Evolutionary conservation across 1,140 invertebrate genomes (phyloP).

Genomic region (Drosophila subobscura): DNA sequence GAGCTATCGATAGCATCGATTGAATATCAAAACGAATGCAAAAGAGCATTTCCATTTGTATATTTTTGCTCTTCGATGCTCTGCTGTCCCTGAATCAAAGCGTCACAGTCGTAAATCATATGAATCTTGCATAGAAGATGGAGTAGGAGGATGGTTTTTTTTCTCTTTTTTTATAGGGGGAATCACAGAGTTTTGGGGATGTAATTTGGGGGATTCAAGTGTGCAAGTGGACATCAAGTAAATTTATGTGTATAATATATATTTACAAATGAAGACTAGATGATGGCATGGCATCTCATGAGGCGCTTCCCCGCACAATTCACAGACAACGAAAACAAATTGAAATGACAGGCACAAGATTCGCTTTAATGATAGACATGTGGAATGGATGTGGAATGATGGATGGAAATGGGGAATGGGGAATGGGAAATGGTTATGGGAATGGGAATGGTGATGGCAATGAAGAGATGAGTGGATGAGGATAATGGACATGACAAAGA

Average conservation of each 20-base stretch:
- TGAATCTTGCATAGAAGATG: conserved; percentile 75
- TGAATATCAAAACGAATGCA: no score
- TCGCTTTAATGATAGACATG: conserved; percentile 25
- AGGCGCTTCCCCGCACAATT: conserved; percentile 4
- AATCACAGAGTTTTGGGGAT: conserved; percentile 13
- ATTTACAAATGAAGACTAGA: conserved; percentile 42
- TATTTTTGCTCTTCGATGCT: no score
- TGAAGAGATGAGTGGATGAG: conserved; percentile 15
- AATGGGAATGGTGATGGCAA: no score
- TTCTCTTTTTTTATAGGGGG: conserved; percentile 11
- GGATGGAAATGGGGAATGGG: no score
- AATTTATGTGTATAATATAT: conserved; percentile 41
- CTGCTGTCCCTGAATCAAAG: conserved; percentile 19
- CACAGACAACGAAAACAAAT: conserved; percentile 37
- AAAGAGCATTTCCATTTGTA: no score
- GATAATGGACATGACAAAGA: conserved; percentile 42
- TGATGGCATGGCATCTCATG: not conserved
- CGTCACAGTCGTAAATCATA: conserved; percentile 45
- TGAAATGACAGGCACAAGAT: conserved; percentile 29
- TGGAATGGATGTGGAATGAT: conserved; percentile 12
- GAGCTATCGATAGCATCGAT: no score
- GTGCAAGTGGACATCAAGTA: conserved; percentile 37
- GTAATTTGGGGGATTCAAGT: conserved; percentile 34
- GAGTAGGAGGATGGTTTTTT: conserved; percentile 25
- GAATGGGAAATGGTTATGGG: no score